These are phyloP conservation scores for Chloroceryle aenea DNA, from an alignment of 2,113 vertebrate genomes.

Conservation along the genomic window DNA sequence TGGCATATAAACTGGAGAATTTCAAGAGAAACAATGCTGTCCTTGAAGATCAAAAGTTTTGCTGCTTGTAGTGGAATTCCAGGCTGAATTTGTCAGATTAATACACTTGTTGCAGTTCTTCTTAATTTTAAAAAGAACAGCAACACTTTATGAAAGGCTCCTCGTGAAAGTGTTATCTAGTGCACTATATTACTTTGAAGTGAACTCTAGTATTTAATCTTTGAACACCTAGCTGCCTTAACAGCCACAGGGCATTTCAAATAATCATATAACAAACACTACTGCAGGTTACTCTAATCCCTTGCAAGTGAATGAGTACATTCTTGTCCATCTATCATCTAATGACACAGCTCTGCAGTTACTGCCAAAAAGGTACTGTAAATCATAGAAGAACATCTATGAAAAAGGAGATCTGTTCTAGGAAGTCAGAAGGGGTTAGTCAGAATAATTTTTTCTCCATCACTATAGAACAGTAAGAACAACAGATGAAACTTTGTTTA, in stretches of 20 bases:
- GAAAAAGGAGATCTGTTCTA: neutral
- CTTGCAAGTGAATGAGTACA: slow-evolving; percentile 39
- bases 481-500: neutral
- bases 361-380: slow-evolving; percentile 23
- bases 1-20: neutral
- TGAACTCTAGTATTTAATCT: slow-evolving; percentile 38
- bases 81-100: neutral
- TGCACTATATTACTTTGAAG: neutral
- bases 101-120: neutral
- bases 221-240: slow-evolving; percentile 53
- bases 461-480: neutral
- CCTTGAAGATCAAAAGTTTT: neutral
- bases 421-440: neutral
- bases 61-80: neutral
- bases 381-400: slow-evolving; percentile 16
- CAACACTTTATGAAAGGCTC: neutral
- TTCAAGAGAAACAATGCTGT: neutral
- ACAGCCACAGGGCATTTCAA: slow-evolving; percentile 60
- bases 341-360: neutral
- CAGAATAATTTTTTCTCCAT: neutral
- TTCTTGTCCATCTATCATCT: slow-evolving; percentile 45
- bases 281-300: slow-evolving; percentile 67
- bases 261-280: slow-evolving; percentile 65
- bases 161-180: neutral
- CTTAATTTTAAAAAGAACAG: neutral